Percentiles rank a stretch among this genome's conserved stretches.
phyloP scores from a whole-genome alignment of 2,888 invertebrate species.

The Brachyptera putata region DNA sequence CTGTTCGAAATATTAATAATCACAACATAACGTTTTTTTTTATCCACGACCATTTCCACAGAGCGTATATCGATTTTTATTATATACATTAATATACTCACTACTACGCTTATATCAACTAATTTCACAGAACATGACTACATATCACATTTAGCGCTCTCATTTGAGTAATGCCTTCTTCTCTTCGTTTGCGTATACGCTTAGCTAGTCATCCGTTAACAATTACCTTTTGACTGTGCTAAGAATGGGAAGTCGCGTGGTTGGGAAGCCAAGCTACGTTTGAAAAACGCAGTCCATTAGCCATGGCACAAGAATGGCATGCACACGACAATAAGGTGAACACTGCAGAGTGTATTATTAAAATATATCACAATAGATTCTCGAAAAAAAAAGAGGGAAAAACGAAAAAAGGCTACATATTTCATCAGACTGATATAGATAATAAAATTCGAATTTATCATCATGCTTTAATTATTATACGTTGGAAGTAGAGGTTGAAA shows the following conservation, averaged over 20 bases:
- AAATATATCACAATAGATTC: neutral
- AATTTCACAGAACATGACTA: too few species aligned
- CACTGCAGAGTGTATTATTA: neutral
- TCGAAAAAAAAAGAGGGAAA: neutral
- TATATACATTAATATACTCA: too few species aligned
- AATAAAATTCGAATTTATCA: neutral
- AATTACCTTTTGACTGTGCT: neutral
- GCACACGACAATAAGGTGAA: neutral
- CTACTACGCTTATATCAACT: too few species aligned
- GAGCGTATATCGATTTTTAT: too few species aligned
- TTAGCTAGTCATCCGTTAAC: neutral
- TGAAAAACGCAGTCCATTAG: neutral
- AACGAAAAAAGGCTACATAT: neutral
- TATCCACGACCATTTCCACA: too few species aligned
- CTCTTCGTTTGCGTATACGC: neutral
- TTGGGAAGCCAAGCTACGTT: too few species aligned
- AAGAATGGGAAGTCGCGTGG: neutral
- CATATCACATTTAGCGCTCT: too few species aligned
- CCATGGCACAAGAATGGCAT: neutral
- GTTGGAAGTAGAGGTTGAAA: too few species aligned
- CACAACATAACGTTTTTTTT: too few species aligned
- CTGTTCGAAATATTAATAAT: too few species aligned
- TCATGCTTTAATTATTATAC: too few species aligned
- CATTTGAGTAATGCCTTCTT: neutral
- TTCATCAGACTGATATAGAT: neutral